Evolutionary conservation across 2,797 vertebrate species (phyloP).

Genomic region (Chelonia mydas): DNA sequence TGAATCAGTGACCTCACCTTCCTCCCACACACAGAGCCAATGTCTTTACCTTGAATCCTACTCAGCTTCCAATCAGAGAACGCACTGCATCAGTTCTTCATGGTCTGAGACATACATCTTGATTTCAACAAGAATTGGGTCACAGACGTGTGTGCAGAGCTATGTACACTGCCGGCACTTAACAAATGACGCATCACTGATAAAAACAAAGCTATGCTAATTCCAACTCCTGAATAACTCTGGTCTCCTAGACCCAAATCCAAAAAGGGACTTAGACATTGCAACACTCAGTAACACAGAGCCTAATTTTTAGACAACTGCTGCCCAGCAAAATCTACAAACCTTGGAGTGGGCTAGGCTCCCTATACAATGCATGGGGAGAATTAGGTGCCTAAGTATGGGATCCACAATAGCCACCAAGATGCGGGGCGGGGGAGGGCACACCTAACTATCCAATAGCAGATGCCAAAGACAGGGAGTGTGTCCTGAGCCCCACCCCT

Average conservation of each 20-base stretch:
- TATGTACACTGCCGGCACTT: background rate
- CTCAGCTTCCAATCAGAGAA: background rate
- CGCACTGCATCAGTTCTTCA: conserved; percentile 13
- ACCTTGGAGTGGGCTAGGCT: background rate
- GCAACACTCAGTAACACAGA: background rate
- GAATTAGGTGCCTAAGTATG: background rate
- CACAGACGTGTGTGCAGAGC: background rate
- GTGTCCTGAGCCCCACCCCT: background rate
- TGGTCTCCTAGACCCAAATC: background rate
- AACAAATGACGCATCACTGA: background rate
- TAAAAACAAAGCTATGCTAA: background rate
- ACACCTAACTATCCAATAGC: background rate
- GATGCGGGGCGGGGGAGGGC: too few relatives aligned
- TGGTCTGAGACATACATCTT: background rate
- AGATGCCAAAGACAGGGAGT: background rate
- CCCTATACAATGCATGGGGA: background rate
- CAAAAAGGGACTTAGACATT: background rate
- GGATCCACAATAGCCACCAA: background rate
- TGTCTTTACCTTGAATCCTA: background rate
- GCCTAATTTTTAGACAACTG: background rate
- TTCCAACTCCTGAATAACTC: background rate
- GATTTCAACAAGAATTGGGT: background rate
- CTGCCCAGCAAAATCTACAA: background rate
- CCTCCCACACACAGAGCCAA: conserved; percentile 61
- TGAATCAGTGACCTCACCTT: conserved; percentile 37